phyloP scores from a whole-genome alignment of 2,797 vertebrate genomes.

The Neoniphon sammara region DNA sequence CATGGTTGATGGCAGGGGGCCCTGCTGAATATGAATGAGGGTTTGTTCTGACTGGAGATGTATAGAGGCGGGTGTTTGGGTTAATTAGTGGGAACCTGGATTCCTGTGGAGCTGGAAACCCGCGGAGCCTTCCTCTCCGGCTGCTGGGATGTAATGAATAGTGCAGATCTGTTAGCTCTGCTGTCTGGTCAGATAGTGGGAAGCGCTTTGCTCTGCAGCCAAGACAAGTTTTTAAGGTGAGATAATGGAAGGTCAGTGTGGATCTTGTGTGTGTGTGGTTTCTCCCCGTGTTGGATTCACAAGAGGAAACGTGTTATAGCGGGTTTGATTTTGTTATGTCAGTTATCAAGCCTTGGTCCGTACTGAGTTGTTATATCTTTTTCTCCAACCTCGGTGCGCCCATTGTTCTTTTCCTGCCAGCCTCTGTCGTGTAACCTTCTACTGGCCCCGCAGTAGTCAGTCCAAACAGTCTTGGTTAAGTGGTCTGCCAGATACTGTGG shows the following conservation, averaged over 20 bases:
- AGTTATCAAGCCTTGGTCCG: conserved; percentile 12
- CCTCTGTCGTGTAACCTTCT: conserved; percentile 32
- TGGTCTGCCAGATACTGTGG: conserved; percentile 40
- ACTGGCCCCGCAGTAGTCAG: conserved; percentile 11
- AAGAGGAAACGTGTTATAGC: conserved; percentile 10
- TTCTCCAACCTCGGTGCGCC: conserved; percentile 22
- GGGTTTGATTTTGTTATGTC: conserved; percentile 27
- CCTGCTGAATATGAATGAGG: conserved; percentile 69
- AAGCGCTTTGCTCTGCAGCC: conserved; percentile 22
- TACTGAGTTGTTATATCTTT: neutral
- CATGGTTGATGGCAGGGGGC: conserved; percentile 47
- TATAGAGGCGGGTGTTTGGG: conserved; percentile 65
- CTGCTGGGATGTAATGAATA: conserved; percentile 60
- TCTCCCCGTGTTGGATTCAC: conserved; percentile 13
- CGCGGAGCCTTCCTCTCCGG: conserved; percentile 46
- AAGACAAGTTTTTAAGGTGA: conserved; percentile 27
- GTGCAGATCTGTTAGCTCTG: conserved; percentile 21
- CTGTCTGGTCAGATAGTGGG: conserved; percentile 34
- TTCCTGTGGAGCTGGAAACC: conserved; percentile 60
- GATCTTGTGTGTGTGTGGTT: neutral
- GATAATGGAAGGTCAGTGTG: conserved; percentile 43
- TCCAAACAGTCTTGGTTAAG: conserved; percentile 51
- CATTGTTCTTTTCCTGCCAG: conserved; percentile 31
- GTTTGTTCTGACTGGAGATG: conserved; percentile 50
- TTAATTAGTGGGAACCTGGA: conserved; percentile 68